Percentiles rank a stretch among this genome's conserved stretches.
phyloP scores from a whole-genome alignment of 2,888 invertebrate genomes.

The Troilus luridus region DNA sequence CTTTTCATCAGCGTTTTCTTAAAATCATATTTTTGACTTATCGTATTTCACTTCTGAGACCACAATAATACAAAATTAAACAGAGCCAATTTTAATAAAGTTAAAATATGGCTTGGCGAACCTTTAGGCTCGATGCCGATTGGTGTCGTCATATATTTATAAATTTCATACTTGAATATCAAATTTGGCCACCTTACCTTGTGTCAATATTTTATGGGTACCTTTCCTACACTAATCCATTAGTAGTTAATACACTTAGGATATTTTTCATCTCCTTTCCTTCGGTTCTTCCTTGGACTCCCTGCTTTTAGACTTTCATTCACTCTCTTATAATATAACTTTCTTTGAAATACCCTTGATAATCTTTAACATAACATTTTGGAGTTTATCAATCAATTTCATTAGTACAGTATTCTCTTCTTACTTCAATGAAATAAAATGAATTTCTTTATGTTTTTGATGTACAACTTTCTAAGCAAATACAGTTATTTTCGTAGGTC shows the following conservation, averaged over 20 bases:
- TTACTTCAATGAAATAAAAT: not conserved
- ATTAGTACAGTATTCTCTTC: not conserved
- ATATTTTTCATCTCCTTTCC: not conserved
- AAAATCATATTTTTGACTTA: too few relatives aligned
- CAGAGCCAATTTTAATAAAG: too few relatives aligned
- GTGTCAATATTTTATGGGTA: not conserved
- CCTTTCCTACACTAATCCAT: not conserved
- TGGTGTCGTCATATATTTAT: not conserved
- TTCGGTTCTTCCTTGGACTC: not conserved
- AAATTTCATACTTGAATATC: not conserved
- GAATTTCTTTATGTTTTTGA: not conserved
- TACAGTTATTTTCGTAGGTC: too few relatives aligned
- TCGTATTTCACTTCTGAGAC: too few relatives aligned
- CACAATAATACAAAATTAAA: too few relatives aligned
- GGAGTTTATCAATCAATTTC: not conserved
- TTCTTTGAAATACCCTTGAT: not conserved
- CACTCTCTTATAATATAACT: not conserved
- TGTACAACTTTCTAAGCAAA: too few relatives aligned
- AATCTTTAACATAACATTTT: not conserved
- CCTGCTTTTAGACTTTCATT: not conserved
- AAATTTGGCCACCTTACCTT: not conserved
- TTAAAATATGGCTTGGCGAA: too few relatives aligned
- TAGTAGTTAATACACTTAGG: not conserved
- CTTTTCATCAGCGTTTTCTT: too few relatives aligned
- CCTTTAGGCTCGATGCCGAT: too few relatives aligned